Base-by-base conservation (phyloP, 2,888 invertebrate genomes). In the Pherbina coryleti region DNA sequence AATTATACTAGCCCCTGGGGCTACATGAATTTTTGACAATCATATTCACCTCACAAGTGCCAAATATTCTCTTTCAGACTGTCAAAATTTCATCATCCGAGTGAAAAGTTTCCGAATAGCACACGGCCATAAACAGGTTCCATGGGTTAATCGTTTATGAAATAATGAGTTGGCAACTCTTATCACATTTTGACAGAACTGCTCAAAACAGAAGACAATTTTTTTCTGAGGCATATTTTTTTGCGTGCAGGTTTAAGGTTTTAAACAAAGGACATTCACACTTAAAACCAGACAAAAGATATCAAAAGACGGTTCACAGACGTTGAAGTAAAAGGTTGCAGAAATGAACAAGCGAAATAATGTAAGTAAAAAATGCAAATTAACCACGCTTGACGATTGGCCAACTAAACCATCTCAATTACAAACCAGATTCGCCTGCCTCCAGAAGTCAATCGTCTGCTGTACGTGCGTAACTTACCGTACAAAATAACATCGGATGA, bases 401-500 rank as follows among this genome's bases (percentile, higher is more conserved):
- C 67, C 34, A 60, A 57, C 67, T 76, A 82, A 79, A 75, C 62
- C 75, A 74, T 75, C 37, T 53, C 67, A 81, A 79, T 74, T 79
- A 66, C 82, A 78, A 90, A 91, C n/a, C 85, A 98, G 98, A 98
- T 98, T 75, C 94, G 99, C 82, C 92, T 99, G 80, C 99, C 99
- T 37, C 99, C 99, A 80, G 99, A 99, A 92, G 99, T 99, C 3
- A 99, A 99, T 88, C 92, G 99, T 87, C 96, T 99, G 78, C 91
- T 99, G 4, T 99, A 98, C 88, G 95, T 99, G 11, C 92, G 99
- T 86, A 99, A 99, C 91, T 91, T 99, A 79, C 99, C 99, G 0
- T 99, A 99, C 87, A 99, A 99, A 92, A 99, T 99, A 84, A 98
- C 98, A 71, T 97, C 97, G 7, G 99, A 99, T 90, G 99, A 99